Percentiles rank a stretch among this genome's conserved stretches.
Evolutionary conservation across 2,888 invertebrate genomes (phyloP).

Genomic region (Osmoderma eremita): DNA sequence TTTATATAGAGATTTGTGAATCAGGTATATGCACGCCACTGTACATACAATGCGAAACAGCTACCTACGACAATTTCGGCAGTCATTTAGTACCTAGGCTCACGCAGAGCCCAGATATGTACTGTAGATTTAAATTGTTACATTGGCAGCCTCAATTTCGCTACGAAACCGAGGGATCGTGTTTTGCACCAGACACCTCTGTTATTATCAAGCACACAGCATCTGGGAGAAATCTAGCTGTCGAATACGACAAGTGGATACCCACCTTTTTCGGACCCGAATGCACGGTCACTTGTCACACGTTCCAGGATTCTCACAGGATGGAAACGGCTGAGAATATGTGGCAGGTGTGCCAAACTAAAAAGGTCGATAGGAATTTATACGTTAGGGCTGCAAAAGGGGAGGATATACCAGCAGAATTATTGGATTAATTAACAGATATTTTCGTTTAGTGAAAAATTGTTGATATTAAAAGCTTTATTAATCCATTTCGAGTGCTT

Average conservation of each 20-base stretch:
- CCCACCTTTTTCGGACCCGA: conserved; percentile 61
- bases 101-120: conserved; percentile 58
- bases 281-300: conserved; percentile 52
- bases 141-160: conserved; percentile 57
- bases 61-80: conserved; percentile 58
- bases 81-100: conserved; percentile 53
- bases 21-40: conserved; percentile 52
- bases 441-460: too few species aligned
- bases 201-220: conserved; percentile 60
- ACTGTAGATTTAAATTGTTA: conserved; percentile 60
- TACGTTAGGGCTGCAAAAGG: conserved; percentile 58
- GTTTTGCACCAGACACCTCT: conserved; percentile 54
- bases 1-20: conserved; percentile 56
- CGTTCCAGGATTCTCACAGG: conserved; percentile 49
- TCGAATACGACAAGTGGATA: conserved; percentile 54
- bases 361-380: conserved; percentile 50
- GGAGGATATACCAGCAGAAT: conserved; percentile 54
- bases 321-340: conserved; percentile 54
- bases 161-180: conserved; percentile 55
- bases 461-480: too few species aligned
- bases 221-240: conserved; percentile 59
- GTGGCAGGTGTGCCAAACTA: conserved; percentile 48
- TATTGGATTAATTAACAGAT: conserved; percentile 47
- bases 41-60: conserved; percentile 59
- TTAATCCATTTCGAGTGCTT: too few species aligned